A percentile compares a stretch with the other conserved stretches of the same genome.
Evolutionary conservation across 2,113 vertebrate species (phyloP).

Genomic region (Paratilapia polleni): DNA sequence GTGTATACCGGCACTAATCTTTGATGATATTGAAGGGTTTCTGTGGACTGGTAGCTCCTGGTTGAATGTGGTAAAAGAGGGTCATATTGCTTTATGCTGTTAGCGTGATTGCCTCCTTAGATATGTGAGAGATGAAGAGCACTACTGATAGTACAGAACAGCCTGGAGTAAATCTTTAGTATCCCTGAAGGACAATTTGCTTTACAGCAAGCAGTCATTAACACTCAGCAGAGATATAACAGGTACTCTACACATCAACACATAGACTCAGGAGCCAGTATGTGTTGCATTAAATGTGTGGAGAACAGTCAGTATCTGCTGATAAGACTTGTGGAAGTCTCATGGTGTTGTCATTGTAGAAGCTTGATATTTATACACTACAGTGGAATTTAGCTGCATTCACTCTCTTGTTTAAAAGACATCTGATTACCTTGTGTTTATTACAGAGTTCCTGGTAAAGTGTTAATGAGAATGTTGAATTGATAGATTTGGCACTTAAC

Average conservation of each 20-base stretch:
- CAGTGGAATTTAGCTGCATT: background rate
- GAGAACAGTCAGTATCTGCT: background rate
- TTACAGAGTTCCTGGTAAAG: background rate
- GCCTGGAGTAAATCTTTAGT: slow-evolving; percentile 62
- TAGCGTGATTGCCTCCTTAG: slow-evolving; percentile 33
- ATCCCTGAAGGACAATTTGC: slow-evolving; percentile 55
- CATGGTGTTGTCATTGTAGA: background rate
- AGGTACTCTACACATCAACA: slow-evolving; percentile 28
- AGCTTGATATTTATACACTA: background rate
- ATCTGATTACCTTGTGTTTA: background rate
- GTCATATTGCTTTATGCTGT: slow-evolving; percentile 36
- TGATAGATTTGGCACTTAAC: background rate
- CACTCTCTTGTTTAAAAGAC: background rate
- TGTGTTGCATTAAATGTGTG: background rate
- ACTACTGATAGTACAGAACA: slow-evolving; percentile 41
- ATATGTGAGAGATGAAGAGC: slow-evolving; percentile 46
- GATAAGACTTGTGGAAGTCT: background rate
- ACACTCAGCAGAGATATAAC: slow-evolving; percentile 36
- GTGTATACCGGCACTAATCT: background rate
- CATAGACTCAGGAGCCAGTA: background rate
- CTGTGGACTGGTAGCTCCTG: slow-evolving; percentile 14
- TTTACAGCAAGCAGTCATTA: slow-evolving; percentile 51
- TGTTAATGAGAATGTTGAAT: background rate
- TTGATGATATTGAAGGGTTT: background rate
- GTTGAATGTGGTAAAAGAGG: slow-evolving; percentile 27